Evolutionary conservation across 2,888 invertebrate genomes (phyloP).

Genomic region (Pasiphila rectangulata): DNA sequence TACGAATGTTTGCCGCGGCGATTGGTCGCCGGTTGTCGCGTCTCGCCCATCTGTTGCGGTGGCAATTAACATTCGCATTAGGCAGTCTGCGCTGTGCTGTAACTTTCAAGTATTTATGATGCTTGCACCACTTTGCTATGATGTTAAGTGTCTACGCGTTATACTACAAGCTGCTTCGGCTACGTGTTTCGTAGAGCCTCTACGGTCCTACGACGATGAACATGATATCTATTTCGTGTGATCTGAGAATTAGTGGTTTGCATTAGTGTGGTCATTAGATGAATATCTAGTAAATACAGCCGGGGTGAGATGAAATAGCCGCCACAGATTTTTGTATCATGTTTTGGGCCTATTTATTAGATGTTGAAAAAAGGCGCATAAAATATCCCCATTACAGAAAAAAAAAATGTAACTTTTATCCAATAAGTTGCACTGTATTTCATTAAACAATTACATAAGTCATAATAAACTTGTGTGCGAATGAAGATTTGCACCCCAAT

Average conservation of each 20-base stretch:
- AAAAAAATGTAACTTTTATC: background rate
- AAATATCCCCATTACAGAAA: background rate
- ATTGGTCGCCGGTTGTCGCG: conserved; percentile 65
- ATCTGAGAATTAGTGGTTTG: too few species aligned
- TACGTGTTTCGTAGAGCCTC: background rate
- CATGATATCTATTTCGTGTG: too few species aligned
- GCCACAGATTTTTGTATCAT: conserved; percentile 16
- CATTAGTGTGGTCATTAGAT: too few species aligned
- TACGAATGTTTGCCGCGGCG: conserved; percentile 77
- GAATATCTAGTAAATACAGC: too few species aligned
- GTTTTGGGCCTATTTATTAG: too few species aligned
- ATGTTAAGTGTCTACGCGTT: background rate
- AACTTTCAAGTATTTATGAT: conserved; percentile 15
- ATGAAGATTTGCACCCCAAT: conserved; percentile 54
- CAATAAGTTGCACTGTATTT: background rate
- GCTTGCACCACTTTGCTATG: background rate
- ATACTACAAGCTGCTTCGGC: background rate
- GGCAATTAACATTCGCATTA: conserved; percentile 72
- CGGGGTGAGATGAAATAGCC: too few species aligned
- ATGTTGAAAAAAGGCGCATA: too few species aligned
- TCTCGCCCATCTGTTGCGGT: conserved; percentile 75
- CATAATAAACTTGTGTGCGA: conserved; percentile 34
- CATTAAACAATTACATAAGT: conserved; percentile 13
- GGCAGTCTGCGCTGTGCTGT: conserved; percentile 33
- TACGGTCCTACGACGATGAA: background rate